Conservation (phyloP, 30 jellyfish, hydroid and myxozoan genomes). For the Aurelia coerulea region DNA sequence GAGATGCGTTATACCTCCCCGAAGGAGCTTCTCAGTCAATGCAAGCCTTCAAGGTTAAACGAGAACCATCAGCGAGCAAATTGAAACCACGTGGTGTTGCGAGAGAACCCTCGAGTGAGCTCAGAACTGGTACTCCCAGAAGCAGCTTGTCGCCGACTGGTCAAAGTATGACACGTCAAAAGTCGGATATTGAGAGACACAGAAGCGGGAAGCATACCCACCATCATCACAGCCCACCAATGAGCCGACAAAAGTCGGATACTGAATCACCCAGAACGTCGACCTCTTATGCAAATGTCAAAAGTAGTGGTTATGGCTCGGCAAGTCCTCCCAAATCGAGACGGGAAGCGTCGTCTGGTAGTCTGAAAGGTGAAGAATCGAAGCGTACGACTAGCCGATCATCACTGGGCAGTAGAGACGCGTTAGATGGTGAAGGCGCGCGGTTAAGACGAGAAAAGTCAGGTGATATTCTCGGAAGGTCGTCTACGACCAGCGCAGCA, state of each 20-base stretch:
- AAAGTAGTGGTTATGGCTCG: slow-evolving; percentile 92
- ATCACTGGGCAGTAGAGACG: slow-evolving; percentile 29
- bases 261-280: slow-evolving; percentile 37
- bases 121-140: slow-evolving; percentile 14
- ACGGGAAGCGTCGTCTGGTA: slow-evolving; percentile 47
- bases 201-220: slow-evolving; percentile 39
- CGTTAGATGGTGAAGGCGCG: slow-evolving; percentile 33
- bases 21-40: slow-evolving; percentile 91
- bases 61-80: slow-evolving; percentile 78
- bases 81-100: slow-evolving; percentile 58
- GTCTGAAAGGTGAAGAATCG: slow-evolving; percentile 32
- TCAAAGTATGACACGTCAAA: slow-evolving; percentile 32
- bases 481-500: slow-evolving; percentile 8
- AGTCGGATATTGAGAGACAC: slow-evolving; percentile 41
- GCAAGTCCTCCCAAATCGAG: slow-evolving; percentile 39
- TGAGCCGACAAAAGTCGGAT: slow-evolving; percentile 83
- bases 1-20: slow-evolving; percentile 86
- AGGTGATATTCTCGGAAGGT: slow-evolving; percentile 64
- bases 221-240: slow-evolving; percentile 5
- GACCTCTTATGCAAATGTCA: slow-evolving; percentile 60
- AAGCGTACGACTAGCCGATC: slow-evolving; percentile 36
- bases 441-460: slow-evolving; percentile 49
- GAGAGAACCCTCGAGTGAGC: slow-evolving; percentile 62
- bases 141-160: slow-evolving; percentile 35
- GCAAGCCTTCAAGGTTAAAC: slow-evolving; percentile 84